Conservation (phyloP, 2,113 vertebrate species). For the Struthio camelus region DNA sequence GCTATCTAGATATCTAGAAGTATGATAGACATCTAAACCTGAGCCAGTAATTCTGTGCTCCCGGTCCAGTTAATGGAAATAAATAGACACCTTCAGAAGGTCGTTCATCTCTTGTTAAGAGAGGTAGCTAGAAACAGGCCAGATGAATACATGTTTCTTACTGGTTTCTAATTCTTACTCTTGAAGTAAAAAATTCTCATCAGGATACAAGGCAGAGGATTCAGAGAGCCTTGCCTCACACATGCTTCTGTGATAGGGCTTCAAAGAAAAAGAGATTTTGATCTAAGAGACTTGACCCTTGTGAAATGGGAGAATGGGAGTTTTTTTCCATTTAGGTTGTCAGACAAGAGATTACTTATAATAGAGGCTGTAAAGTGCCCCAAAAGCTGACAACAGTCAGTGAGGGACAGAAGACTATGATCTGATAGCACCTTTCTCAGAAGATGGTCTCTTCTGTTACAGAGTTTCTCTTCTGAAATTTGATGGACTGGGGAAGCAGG, state of each 20-base stretch:
- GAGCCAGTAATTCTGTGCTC: neutral
- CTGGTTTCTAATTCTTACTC: neutral
- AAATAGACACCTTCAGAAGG: neutral
- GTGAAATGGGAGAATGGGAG: neutral
- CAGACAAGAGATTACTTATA: neutral
- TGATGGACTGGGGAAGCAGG: neutral
- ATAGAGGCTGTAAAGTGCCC: neutral
- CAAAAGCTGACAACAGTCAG: neutral
- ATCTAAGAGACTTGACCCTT: neutral
- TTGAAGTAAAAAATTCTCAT: neutral
- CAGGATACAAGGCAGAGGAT: accelerated
- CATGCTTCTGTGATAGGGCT: accelerated
- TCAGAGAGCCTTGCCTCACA: neutral
- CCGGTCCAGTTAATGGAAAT: neutral
- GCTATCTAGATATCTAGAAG: neutral
- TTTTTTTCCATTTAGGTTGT: neutral
- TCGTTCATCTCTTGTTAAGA: neutral
- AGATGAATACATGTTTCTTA: neutral
- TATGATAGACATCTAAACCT: neutral
- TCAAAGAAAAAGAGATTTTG: neutral
- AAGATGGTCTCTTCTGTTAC: neutral
- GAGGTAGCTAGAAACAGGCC: neutral
- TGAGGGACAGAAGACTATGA: neutral
- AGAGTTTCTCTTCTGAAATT: neutral
- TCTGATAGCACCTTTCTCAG: neutral